These are phyloP conservation scores for Acanthurus leucopareius DNA, from an alignment of 2,797 vertebrate species.

Conservation along the genomic window DNA sequence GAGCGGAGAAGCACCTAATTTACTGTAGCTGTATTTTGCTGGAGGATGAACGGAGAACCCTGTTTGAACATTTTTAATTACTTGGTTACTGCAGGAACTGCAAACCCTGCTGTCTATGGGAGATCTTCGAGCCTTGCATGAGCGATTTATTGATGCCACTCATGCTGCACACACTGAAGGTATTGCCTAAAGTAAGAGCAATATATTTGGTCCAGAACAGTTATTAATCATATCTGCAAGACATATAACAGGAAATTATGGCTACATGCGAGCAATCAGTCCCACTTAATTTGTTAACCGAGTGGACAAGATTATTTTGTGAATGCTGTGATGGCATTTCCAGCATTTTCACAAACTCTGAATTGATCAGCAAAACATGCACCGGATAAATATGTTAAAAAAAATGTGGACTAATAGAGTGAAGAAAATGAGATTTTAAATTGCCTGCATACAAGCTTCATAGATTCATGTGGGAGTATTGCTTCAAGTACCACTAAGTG, in stretches of 20 bases:
- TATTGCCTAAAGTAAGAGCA: slow-evolving; percentile 14
- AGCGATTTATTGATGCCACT: slow-evolving; percentile 29
- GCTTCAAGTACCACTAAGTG: slow-evolving; percentile 55
- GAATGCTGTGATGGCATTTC: slow-evolving; percentile 14
- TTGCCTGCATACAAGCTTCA: slow-evolving; percentile 60
- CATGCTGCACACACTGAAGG: slow-evolving; percentile 17
- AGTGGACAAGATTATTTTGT: slow-evolving; percentile 44
- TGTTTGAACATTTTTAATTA: not conserved
- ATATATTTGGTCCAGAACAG: slow-evolving; percentile 23
- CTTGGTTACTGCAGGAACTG: not conserved
- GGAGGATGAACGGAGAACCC: too few species aligned
- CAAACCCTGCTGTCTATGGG: not conserved
- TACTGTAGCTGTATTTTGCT: too few species aligned
- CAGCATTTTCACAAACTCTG: slow-evolving; percentile 32
- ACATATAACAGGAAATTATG: slow-evolving; percentile 35
- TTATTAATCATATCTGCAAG: slow-evolving; percentile 50
- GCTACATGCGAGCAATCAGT: slow-evolving; percentile 49
- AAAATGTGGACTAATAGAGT: slow-evolving; percentile 59
- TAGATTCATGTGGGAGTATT: slow-evolving; percentile 56
- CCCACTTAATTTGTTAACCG: slow-evolving; percentile 46
- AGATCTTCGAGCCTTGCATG: slow-evolving; percentile 24
- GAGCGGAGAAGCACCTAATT: too few species aligned
- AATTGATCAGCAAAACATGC: slow-evolving; percentile 59
- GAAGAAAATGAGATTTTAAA: slow-evolving; percentile 79
- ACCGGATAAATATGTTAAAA: slow-evolving; percentile 58